Evolutionary conservation across 2,888 invertebrate genomes (phyloP).

Genomic region (Aphidoletes aphidimyza): DNA sequence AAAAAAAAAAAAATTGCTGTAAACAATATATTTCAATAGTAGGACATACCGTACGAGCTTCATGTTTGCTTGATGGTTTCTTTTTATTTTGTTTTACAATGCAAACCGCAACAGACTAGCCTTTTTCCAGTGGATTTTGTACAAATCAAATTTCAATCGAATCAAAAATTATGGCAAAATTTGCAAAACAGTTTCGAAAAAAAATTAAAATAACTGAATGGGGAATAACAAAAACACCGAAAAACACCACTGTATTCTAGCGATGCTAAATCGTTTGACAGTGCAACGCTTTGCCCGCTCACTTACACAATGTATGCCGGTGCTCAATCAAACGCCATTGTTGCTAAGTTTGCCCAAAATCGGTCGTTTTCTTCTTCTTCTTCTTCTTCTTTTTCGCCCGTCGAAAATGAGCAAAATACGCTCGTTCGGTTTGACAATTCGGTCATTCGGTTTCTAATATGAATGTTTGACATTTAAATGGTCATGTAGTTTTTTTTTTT

Average conservation of each 20-base stretch:
- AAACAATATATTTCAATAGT: background rate
- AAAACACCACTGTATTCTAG: background rate
- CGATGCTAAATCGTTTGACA: constrained; percentile 39
- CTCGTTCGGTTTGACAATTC: background rate
- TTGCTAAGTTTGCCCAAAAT: constrained; percentile 1
- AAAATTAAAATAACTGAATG: too few species aligned
- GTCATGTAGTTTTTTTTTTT: too few species aligned
- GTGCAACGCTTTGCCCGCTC: constrained; percentile 49
- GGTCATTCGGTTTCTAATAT: background rate
- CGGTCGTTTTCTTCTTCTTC: too few species aligned
- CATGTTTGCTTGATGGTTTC: background rate
- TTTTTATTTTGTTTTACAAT: too few species aligned
- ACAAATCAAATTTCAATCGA: too few species aligned
- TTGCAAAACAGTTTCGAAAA: too few species aligned
- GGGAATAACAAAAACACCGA: constrained; percentile 33
- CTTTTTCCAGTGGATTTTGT: too few species aligned
- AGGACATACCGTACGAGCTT: constrained; percentile 27
- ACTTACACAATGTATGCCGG: background rate
- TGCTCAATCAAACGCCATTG: constrained; percentile 18
- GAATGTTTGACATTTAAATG: background rate
- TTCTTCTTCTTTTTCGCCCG: background rate
- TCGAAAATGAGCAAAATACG: background rate
- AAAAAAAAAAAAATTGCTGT: background rate
- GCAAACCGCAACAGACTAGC: background rate
- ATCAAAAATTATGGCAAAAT: too few species aligned